These are phyloP conservation scores for Phataginus tetradactyla DNA, from an alignment of 2,797 vertebrate genomes.

Conservation along the genomic window DNA sequence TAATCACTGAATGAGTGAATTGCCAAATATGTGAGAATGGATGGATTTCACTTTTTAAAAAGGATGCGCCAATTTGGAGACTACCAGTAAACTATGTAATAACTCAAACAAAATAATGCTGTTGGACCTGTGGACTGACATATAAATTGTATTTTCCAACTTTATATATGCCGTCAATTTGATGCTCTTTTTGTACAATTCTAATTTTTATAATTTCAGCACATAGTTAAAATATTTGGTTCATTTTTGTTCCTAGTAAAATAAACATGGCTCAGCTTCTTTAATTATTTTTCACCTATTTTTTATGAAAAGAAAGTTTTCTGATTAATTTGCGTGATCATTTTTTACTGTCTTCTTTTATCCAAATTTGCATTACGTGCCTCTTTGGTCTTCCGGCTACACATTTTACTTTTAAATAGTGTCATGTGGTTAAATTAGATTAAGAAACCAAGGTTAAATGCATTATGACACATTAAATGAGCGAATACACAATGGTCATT, in stretches of 20 bases:
- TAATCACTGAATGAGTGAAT: not conserved
- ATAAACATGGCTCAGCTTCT: not conserved
- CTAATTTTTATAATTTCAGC: not conserved
- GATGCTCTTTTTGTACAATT: not conserved
- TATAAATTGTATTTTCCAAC: not conserved
- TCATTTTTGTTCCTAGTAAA: not conserved
- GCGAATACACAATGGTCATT: not conserved
- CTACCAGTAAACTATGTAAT: not conserved
- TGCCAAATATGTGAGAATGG: not conserved
- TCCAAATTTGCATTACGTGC: not conserved
- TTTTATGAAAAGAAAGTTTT: not conserved
- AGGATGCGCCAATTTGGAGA: not conserved
- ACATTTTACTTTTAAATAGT: not conserved
- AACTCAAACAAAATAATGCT: not conserved
- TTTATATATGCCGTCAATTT: not conserved
- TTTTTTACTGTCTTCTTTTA: not conserved
- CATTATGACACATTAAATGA: not conserved
- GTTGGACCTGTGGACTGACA: not conserved
- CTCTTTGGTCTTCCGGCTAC: not conserved
- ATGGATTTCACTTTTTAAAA: not conserved
- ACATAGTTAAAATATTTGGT: not conserved
- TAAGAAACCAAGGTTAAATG: conserved; percentile 12
- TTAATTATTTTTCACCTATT: not conserved
- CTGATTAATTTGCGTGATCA: not conserved
- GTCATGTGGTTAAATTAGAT: not conserved